Evolutionary conservation across 2,888 invertebrate species (phyloP).

Genomic region (Phrixothrix hirtus): DNA sequence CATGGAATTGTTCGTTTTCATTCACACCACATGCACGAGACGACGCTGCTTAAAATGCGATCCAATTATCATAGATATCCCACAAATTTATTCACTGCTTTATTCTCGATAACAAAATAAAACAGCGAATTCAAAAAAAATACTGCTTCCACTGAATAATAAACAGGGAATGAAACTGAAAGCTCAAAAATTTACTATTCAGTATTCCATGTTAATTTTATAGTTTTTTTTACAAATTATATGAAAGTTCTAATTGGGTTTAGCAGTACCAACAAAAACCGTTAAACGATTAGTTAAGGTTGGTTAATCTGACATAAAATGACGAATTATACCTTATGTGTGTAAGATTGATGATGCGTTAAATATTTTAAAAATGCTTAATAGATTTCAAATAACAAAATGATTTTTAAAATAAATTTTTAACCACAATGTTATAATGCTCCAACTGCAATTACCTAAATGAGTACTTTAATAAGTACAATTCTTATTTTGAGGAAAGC

Average conservation of each 20-base stretch:
- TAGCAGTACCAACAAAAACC: no score
- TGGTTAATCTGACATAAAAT: constrained; percentile 12
- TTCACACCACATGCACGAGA: constrained; percentile 34
- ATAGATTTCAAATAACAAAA: not conserved
- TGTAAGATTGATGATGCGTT: constrained; percentile 17
- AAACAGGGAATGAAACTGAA: no score
- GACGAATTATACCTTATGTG: constrained; percentile 17
- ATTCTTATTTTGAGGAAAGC: no score
- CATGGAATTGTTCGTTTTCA: constrained; percentile 44
- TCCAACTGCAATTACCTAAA: no score
- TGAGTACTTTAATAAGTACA: no score
- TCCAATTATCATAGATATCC: constrained; percentile 45
- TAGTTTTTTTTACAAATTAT: not conserved
- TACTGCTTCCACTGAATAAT: no score
- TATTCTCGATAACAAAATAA: constrained; percentile 26
- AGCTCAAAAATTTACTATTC: no score
- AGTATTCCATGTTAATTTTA: no score
- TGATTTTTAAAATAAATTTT: no score
- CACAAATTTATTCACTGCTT: constrained; percentile 39
- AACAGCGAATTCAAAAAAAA: no score
- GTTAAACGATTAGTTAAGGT: constrained; percentile 5
- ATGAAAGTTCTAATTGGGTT: not conserved
- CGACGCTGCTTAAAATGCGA: constrained; percentile 42
- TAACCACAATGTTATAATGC: no score
- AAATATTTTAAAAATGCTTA: not conserved